A percentile compares a stretch with the other conserved stretches of the same genome.
Conservation (phyloP, 2,888 invertebrate genomes). For the Pherbina coryleti region DNA sequence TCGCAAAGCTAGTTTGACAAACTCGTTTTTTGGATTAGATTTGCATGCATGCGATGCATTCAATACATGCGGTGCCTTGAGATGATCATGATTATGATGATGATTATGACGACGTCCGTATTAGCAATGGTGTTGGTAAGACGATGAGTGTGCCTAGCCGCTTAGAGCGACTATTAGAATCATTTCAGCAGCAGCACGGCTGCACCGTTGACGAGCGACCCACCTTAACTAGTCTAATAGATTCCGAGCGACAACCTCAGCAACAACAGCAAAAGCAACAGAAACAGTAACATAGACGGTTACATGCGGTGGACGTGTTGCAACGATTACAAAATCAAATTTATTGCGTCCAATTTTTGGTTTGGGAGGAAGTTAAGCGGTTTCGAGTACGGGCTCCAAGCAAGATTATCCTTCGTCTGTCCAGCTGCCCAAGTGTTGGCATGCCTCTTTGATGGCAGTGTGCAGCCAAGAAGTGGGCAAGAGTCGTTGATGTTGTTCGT, state of each 20-base stretch:
- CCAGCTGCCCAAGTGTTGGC: slow-evolving; percentile 16
- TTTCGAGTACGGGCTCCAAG: neutral
- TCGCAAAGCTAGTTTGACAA: slow-evolving; percentile 41
- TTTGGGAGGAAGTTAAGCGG: neutral
- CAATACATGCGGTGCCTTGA: slow-evolving; percentile 20
- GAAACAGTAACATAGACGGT: slow-evolving; percentile 43
- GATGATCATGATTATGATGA: slow-evolving; percentile 40
- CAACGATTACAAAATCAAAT: slow-evolving; percentile 65
- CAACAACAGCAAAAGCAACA: slow-evolving; percentile 12
- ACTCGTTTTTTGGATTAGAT: slow-evolving; percentile 33
- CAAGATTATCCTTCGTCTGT: slow-evolving; percentile 10
- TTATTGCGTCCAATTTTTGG: slow-evolving; percentile 62
- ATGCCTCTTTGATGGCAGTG: neutral
- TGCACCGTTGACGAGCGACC: slow-evolving; percentile 47
- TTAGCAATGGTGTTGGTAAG: slow-evolving; percentile 35
- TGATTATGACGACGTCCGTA: slow-evolving; percentile 2
- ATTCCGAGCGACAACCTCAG: slow-evolving; percentile 51
- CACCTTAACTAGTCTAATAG: slow-evolving; percentile 67
- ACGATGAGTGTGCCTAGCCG: slow-evolving; percentile 55
- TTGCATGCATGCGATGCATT: slow-evolving; percentile 32
- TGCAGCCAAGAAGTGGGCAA: slow-evolving; percentile 28
- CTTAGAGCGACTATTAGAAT: slow-evolving; percentile 68
- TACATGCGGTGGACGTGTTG: slow-evolving; percentile 55
- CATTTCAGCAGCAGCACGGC: slow-evolving; percentile 44
- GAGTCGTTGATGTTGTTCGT: slow-evolving; percentile 14